Evolutionary conservation across 2,797 vertebrate genomes (phyloP).

Genomic region (Hirundo rustica): DNA sequence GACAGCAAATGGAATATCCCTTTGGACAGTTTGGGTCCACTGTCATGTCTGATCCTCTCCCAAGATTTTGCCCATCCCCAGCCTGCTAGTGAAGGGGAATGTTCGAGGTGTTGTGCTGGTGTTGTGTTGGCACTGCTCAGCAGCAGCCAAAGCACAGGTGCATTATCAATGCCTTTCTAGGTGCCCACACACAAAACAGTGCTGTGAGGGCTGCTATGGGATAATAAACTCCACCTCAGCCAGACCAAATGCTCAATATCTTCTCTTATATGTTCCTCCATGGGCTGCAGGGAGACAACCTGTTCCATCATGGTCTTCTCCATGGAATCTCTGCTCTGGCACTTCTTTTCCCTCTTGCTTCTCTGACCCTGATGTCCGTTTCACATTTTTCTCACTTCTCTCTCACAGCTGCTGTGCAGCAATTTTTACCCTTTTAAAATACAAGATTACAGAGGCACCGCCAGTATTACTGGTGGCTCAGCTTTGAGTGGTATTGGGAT

Average conservation of each 20-base stretch:
- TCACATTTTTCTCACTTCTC: background rate
- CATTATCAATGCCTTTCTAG: background rate
- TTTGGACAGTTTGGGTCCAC: background rate
- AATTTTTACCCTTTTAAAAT: background rate
- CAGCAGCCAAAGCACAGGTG: background rate
- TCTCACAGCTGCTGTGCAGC: background rate
- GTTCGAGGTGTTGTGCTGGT: no score
- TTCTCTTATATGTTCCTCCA: background rate
- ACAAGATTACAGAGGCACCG: background rate
- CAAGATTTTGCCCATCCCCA: background rate
- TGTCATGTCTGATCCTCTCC: background rate
- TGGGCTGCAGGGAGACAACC: background rate
- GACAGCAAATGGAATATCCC: background rate
- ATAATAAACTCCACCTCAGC: background rate
- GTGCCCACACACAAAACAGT: no score
- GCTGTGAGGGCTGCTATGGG: background rate
- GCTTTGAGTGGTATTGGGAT: background rate
- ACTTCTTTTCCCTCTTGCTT: background rate
- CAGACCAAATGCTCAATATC: fast-evolving
- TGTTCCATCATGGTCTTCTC: background rate
- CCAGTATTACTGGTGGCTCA: background rate
- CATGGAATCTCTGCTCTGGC: background rate
- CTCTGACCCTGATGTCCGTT: background rate
- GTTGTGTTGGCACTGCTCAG: background rate
- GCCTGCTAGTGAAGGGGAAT: no score